Base-by-base conservation (phyloP, 2,797 vertebrate genomes). In the Siniperca undulata region DNA sequence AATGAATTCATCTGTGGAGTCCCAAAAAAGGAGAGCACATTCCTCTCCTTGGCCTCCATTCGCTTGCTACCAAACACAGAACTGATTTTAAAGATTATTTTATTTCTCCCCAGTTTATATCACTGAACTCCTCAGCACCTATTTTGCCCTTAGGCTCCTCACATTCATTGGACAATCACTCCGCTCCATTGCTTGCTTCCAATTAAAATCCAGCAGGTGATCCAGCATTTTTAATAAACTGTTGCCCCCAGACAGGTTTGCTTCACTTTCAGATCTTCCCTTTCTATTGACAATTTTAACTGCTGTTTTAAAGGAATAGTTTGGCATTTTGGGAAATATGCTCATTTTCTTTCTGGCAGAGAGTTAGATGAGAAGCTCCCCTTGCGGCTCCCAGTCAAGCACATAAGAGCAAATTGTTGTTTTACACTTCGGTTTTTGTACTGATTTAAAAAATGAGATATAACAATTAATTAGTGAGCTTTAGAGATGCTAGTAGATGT, bases 151-250 rank as follows among this genome's bases (percentile, higher is more conserved):
- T 4, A 34, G 61, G 62, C 61, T 50, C n/a, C 44, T 75, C 12
- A 52, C 20, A 83, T 70, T 67, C 55, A 86, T 69, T 44, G n/a
- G 58, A 48, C 38, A 67, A 62, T 84, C 68, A 55, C 13, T 77
- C 38, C 36, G 77, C 42, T 67, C 53, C 8, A 13, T 79, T 73
- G 5, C 50, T 72, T 75, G 38, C 7, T 62, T 78, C 61, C 58
- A 78, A 56, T 82, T 79, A 81, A 73, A 81, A 65, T 76, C 24
- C 34, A 56, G 84, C 11, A 68, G 42, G 40, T 77, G 59, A 74
- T 68, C 61, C 60, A 78, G 50, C 44, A 64, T 11, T 75, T 84
- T 19, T 48, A 46, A 16, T 24, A 66, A 71, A 64, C 27, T 64
- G 59, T 58, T 55, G 22, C 36, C 20, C 17, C 20, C 40, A 56